phyloP scores from a whole-genome alignment of 2,888 invertebrate species.

The Ectobius pallidus region DNA sequence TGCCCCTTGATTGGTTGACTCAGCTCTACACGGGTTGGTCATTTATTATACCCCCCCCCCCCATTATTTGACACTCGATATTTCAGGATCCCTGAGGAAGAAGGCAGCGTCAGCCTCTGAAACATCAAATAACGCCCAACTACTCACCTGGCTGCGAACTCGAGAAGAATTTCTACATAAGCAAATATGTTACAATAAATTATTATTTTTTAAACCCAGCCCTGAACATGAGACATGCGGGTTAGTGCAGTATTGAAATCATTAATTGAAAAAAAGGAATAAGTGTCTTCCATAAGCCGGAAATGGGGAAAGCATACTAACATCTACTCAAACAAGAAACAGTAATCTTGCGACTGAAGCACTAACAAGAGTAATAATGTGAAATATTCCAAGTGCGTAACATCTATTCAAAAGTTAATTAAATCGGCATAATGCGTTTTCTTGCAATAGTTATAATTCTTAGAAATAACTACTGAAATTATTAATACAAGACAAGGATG shows the following conservation, averaged over 20 bases:
- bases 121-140: too few relatives aligned
- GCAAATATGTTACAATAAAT: too few relatives aligned
- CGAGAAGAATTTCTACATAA: too few relatives aligned
- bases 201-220: too few relatives aligned
- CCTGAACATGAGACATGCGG: not conserved
- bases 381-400: not conserved
- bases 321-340: not conserved
- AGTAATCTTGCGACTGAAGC: not conserved
- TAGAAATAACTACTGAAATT: not conserved
- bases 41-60: too few relatives aligned
- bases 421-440: not conserved
- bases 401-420: not conserved
- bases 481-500: not conserved
- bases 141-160: too few relatives aligned
- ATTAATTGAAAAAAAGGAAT: not conserved
- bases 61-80: too few relatives aligned
- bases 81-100: too few relatives aligned
- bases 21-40: too few relatives aligned
- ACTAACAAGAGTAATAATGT: not conserved
- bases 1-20: too few relatives aligned
- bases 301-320: not conserved
- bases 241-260: not conserved
- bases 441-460: not conserved
- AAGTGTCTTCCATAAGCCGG: not conserved
- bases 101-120: too few relatives aligned